These are phyloP conservation scores for Scophthalmus maximus DNA, from an alignment of 2,113 vertebrate genomes.

Conservation along the genomic window DNA sequence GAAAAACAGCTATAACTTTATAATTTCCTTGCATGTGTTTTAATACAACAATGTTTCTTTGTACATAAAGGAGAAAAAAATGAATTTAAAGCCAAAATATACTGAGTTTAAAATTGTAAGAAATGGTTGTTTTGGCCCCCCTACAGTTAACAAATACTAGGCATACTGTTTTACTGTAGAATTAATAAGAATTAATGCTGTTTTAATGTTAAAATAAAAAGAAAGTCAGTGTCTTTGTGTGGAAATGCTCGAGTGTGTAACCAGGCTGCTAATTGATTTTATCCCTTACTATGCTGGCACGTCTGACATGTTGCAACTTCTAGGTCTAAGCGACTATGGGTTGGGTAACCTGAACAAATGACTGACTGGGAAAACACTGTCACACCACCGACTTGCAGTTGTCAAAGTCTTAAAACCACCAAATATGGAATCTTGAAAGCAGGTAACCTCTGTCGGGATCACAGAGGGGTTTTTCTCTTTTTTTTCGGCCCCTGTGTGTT, in stretches of 20 bases:
- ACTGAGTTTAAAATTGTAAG: too few species aligned
- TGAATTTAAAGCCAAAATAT: too few species aligned
- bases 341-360: constrained; percentile 37
- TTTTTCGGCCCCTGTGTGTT: constrained; percentile 66
- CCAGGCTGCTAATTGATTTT: constrained; percentile 58
- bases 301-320: constrained; percentile 56
- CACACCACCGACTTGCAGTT: constrained; percentile 3
- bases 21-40: not conserved
- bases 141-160: too few species aligned
- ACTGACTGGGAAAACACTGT: constrained; percentile 2
- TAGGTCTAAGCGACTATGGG: not conserved
- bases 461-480: too few species aligned
- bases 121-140: too few species aligned
- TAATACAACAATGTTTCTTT: not conserved
- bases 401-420: constrained; percentile 69
- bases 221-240: not conserved
- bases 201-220: not conserved
- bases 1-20: too few species aligned
- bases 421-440: constrained; percentile 78
- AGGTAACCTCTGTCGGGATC: constrained; percentile 28
- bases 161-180: not conserved
- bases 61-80: too few species aligned
- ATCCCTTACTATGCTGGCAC: constrained; percentile 66
- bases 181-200: not conserved
- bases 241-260: constrained; percentile 21